Base-by-base conservation (phyloP, 2,797 vertebrate species). In the Dendrocincla tyrannina region DNA sequence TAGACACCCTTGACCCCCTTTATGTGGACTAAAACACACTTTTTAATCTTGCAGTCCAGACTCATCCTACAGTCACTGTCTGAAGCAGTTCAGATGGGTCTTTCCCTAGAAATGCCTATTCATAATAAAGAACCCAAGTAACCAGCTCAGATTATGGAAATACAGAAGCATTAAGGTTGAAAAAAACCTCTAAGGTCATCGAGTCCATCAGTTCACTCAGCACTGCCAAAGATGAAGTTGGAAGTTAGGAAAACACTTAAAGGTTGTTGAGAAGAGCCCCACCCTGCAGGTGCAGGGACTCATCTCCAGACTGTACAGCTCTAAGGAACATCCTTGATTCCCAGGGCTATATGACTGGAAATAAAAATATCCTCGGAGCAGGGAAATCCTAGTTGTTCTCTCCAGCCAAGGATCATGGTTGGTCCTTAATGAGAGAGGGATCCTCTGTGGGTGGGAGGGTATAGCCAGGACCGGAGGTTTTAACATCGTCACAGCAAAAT, bases 401-500 rank as follows among this genome's bases (percentile, higher is more conserved):
- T 55, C 24, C 62, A 74, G 17, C 28, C 52, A 33, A 30, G 32
- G 18, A 10, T 24, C 17, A 1, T 17, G 35, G 9, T 17, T 46
- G 28, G 11, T 67, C 41, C 44, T 72, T 50, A n/a, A 55, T 8
- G 30, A 70, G 37, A 67, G 44, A 14, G 47, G 8, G 46, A 44
- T 69, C 13, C 13, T 0, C 0, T 56, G 33, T 7, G 35, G 17
- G 5, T 27, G 4, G 16, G n/a, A 74, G 13, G 13, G 37, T 10
- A 60, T 46, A 81, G 33, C 33, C 70, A 25, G 41, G 5, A 56
- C 44, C 11, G 12, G 53, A 75, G 7, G 3, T 67, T 87, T 46
- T 24, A 24, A 2, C 56, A 60, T 3, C 16, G 3, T 3, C 5
- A 0, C 16, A 16, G 32, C 20, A 16, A 20, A 56, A 15, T 1